Percentiles rank a stretch among this genome's conserved stretches.
Evolutionary conservation across 37 sponge, comb jelly and placozoan species (phyloP).

Genomic region (Bolinopsis microptera): DNA sequence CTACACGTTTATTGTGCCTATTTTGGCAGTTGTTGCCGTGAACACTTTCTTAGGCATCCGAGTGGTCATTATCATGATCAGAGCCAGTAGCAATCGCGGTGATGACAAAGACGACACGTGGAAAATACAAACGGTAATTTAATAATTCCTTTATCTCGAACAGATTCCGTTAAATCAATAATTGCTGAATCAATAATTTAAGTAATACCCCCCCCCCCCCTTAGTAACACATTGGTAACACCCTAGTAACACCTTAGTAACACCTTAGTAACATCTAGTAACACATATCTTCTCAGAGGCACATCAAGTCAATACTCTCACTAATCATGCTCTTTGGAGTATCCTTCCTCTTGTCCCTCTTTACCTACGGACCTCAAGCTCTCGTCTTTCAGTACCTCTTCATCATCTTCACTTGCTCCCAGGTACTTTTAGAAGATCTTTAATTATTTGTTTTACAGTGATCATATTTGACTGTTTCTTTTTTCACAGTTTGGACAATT

Average conservation of each 20-base stretch:
- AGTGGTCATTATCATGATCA: background rate
- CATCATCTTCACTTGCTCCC: slow-evolving; percentile 6
- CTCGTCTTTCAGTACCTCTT: slow-evolving; percentile 27
- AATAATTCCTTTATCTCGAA: no score
- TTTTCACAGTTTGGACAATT: no score
- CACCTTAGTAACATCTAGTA: no score
- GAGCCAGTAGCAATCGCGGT: background rate
- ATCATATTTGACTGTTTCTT: no score
- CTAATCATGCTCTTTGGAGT: background rate
- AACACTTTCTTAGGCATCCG: background rate
- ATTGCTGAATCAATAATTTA: no score
- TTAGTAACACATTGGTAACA: no score
- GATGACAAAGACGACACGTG: background rate
- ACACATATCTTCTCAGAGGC: no score
- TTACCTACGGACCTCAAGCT: slow-evolving; percentile 28
- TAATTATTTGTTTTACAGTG: no score
- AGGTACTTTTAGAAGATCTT: no score
- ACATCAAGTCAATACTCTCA: background rate
- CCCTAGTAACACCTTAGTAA: no score
- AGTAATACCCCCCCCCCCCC: no score
- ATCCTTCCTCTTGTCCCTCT: background rate
- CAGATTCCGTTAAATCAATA: no score
- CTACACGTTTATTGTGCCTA: slow-evolving; percentile 4
- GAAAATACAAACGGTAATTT: background rate
- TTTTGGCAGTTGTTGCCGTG: background rate